A percentile compares a stretch with the other conserved stretches of the same genome.
Conservation (phyloP, 2,888 invertebrate species). For the Luperina testacea region DNA sequence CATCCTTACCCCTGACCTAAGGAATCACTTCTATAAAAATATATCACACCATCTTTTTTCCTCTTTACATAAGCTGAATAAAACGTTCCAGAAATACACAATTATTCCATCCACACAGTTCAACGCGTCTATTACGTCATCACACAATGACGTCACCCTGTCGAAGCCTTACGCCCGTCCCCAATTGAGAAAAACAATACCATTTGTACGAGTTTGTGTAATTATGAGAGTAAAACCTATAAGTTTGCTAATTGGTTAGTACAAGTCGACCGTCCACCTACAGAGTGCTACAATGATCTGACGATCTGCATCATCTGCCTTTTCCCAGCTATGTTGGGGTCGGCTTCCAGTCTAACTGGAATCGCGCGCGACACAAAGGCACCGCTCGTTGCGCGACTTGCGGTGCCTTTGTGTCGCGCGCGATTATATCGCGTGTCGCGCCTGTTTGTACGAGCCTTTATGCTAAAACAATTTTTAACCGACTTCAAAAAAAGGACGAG, state of each 20-base stretch:
- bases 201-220: slow-evolving; percentile 39
- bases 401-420: no score
- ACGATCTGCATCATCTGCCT: no score
- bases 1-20: background rate
- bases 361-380: no score
- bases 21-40: background rate
- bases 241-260: background rate
- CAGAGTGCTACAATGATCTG: background rate
- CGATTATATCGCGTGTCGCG: no score
- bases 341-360: background rate
- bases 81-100: background rate
- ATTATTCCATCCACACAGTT: slow-evolving; percentile 16
- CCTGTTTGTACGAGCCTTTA: no score
- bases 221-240: background rate
- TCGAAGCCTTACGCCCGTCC: slow-evolving; percentile 40
- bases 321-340: background rate
- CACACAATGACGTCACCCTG: slow-evolving; percentile 35
- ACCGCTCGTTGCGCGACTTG: no score
- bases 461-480: no score
- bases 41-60: background rate
- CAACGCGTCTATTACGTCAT: slow-evolving; percentile 26
- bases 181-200: slow-evolving; percentile 49
- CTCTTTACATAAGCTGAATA: background rate
- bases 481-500: no score
- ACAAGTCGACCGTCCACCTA: background rate